Percentiles rank a stretch among this genome's conserved stretches.
Conservation (phyloP, 2,113 vertebrate species). For the Ameiurus melas region DNA sequence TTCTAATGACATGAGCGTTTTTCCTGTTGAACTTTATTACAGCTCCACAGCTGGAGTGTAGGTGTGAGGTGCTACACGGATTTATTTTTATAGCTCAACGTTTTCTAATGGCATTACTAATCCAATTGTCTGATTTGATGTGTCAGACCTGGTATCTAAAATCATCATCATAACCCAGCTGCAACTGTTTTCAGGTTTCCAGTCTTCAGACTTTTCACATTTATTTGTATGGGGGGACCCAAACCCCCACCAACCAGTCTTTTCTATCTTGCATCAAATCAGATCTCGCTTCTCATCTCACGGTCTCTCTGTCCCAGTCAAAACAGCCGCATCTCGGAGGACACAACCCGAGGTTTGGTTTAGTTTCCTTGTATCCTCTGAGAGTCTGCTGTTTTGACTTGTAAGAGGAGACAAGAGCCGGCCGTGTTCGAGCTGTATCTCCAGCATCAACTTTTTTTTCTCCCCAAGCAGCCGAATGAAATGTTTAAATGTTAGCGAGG, state of each 20-base stretch:
- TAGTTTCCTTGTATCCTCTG: slow-evolving; percentile 63
- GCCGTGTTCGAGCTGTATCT: slow-evolving; percentile 80
- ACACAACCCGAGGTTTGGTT: slow-evolving; percentile 31
- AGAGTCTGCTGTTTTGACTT: slow-evolving; percentile 86
- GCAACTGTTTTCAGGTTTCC: not conserved
- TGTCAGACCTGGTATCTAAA: not conserved
- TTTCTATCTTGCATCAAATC: not conserved
- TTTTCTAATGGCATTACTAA: not conserved
- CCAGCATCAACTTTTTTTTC: slow-evolving; percentile 76
- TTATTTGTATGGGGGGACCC: not conserved
- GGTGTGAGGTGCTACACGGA: not conserved
- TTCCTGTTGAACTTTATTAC: not conserved
- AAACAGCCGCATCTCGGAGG: slow-evolving; percentile 80
- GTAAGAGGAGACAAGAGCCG: slow-evolving; percentile 78
- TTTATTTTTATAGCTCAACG: not conserved
- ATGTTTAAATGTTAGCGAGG: slow-evolving; percentile 83
- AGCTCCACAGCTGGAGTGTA: not conserved
- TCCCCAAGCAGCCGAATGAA: slow-evolving; percentile 80
- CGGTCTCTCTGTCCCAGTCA: slow-evolving; percentile 75
- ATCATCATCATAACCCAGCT: not conserved
- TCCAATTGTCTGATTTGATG: not conserved
- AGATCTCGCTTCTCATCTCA: slow-evolving; percentile 55
- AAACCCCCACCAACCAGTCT: too few relatives aligned
- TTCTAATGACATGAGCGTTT: not conserved
- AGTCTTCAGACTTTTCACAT: not conserved